Conservation (phyloP, 1,140 invertebrate genomes). For the Trichonephila clavata region DNA sequence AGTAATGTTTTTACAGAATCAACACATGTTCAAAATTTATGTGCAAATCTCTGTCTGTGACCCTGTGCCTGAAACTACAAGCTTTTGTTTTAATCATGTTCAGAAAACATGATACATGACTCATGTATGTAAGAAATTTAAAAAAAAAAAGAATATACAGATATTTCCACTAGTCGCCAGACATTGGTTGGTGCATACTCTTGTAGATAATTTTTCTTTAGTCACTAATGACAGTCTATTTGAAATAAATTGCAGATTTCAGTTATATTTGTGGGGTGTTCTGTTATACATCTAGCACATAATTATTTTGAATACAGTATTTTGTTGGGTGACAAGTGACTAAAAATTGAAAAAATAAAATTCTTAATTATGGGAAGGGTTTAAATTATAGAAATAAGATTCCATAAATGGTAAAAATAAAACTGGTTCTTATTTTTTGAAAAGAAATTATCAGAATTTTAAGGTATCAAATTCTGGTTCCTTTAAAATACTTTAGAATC, state of each 20-base stretch:
- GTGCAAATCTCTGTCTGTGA: conserved; percentile 51
- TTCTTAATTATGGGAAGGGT: too few relatives aligned
- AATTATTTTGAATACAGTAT: too few relatives aligned
- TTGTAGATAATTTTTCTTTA: conserved; percentile 72
- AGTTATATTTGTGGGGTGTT: neutral
- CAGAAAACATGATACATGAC: conserved; percentile 57
- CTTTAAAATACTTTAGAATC: too few relatives aligned
- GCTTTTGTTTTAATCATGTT: conserved; percentile 62
- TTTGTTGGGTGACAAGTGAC: too few relatives aligned
- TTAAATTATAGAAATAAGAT: too few relatives aligned
- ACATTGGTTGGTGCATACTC: conserved; percentile 64
- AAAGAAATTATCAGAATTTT: too few relatives aligned
- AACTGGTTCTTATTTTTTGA: too few relatives aligned
- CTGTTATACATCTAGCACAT: neutral
- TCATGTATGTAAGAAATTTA: conserved; percentile 69
- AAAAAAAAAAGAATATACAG: neutral
- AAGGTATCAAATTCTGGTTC: too few relatives aligned
- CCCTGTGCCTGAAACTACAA: conserved; percentile 61
- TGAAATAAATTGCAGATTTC: conserved; percentile 65
- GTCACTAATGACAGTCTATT: conserved; percentile 51
- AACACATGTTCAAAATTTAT: conserved; percentile 55
- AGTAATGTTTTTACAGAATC: conserved; percentile 52
- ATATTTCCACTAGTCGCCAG: conserved; percentile 70
- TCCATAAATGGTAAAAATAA: too few relatives aligned
- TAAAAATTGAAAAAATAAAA: too few relatives aligned